These are phyloP conservation scores for Hypocryptadius cinnamomeus DNA, from an alignment of 2,113 vertebrate species.

Conservation along the genomic window DNA sequence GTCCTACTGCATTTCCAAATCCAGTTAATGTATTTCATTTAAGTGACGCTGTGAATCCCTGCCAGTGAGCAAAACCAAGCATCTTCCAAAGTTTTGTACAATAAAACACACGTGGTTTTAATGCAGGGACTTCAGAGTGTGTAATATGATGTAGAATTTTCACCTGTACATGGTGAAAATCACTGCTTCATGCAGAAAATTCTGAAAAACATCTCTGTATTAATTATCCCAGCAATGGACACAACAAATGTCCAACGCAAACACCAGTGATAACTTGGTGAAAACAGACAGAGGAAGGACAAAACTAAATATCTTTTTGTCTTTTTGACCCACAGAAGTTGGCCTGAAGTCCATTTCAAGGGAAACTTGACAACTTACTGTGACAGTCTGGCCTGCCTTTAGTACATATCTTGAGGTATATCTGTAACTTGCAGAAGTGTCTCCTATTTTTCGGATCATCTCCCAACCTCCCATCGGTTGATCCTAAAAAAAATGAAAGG, in stretches of 20 bases:
- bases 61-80: not conserved
- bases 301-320: not conserved
- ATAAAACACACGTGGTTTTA: not conserved
- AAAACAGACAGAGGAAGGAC: not conserved
- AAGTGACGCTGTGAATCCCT: not conserved
- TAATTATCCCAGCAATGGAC: not conserved
- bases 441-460: constrained; percentile 77
- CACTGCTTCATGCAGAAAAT: not conserved
- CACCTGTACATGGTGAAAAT: not conserved
- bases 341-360: not conserved
- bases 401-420: constrained; percentile 86
- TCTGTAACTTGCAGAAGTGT: constrained; percentile 78
- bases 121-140: not conserved
- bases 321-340: not conserved
- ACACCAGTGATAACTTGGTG: not conserved
- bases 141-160: not conserved
- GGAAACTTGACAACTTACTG: constrained; percentile 68
- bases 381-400: constrained; percentile 87
- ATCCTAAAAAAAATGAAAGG: constrained; percentile 70
- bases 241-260: not conserved
- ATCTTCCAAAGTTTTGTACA: not conserved
- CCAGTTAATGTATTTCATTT: not conserved
- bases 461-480: constrained; percentile 90
- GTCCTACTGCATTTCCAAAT: not conserved
- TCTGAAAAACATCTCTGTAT: not conserved